phyloP scores from a whole-genome alignment of 2,888 invertebrate species.

The Cheilosia variabilis region DNA sequence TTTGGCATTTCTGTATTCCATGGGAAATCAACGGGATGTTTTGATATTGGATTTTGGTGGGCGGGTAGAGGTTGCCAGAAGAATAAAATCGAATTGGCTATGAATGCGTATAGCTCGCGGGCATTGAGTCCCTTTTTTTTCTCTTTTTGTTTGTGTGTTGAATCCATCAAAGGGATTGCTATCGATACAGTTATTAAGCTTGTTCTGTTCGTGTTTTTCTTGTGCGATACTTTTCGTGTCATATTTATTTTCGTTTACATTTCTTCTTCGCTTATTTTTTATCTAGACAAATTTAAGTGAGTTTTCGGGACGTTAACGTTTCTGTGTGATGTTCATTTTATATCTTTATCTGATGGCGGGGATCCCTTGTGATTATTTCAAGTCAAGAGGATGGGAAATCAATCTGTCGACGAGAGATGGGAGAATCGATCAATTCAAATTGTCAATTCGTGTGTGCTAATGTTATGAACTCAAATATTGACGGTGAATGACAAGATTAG shows the following conservation, averaged over 20 bases:
- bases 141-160: not conserved
- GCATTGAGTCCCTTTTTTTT: conserved; percentile 43
- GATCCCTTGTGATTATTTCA: conserved; percentile 32
- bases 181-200: conserved; percentile 65
- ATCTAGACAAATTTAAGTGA: conserved; percentile 45
- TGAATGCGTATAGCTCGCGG: conserved; percentile 66
- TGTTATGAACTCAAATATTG: conserved; percentile 35
- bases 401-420: conserved; percentile 30
- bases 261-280: not conserved
- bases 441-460: conserved; percentile 25
- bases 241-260: conserved; percentile 11
- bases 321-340: conserved; percentile 46
- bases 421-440: conserved; percentile 48
- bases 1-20: conserved; percentile 46
- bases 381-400: conserved; percentile 19
- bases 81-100: conserved; percentile 60
- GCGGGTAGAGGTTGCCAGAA: not conserved
- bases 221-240: conserved; percentile 27
- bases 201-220: conserved; percentile 49
- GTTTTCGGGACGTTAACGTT: conserved; percentile 29
- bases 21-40: conserved; percentile 72
- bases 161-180: conserved; percentile 70
- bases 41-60: conserved; percentile 44
- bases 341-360: conserved; percentile 42
- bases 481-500: conserved; percentile 13